Percentiles rank a stretch among this genome's conserved stretches.
Evolutionary conservation across 2,113 vertebrate genomes (phyloP).

Genomic region (Ictalurus punctatus): DNA sequence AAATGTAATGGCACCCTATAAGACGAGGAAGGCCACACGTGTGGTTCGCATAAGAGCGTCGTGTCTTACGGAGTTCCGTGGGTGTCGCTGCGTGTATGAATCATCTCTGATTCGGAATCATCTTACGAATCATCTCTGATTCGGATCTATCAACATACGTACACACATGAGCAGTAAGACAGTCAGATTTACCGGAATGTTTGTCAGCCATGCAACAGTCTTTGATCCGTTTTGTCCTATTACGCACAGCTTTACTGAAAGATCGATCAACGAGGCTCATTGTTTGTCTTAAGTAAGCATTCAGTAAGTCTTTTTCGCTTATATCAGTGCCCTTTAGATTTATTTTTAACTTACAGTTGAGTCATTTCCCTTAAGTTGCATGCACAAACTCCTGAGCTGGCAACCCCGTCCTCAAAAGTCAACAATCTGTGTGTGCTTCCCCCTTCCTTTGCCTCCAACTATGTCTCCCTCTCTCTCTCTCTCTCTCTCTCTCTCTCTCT

Average conservation of each 20-base stretch:
- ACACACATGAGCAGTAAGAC: background rate
- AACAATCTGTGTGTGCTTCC: constrained; percentile 31
- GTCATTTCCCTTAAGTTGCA: constrained; percentile 24
- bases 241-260: background rate
- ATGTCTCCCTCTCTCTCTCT: constrained; percentile 33
- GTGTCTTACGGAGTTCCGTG: background rate
- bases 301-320: background rate
- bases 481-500: constrained; percentile 31
- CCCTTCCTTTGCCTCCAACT: background rate
- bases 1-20: background rate
- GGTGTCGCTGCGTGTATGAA: background rate
- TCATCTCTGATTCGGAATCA: background rate
- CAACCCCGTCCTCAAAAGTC: constrained; percentile 39
- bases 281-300: constrained; percentile 35
- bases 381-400: constrained; percentile 24
- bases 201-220: background rate
- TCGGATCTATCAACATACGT: too few species aligned
- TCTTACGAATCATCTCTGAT: background rate
- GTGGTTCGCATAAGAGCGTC: background rate
- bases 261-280: background rate
- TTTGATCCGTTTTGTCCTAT: background rate
- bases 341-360: constrained; percentile 16
- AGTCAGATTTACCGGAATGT: background rate
- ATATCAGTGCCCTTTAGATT: background rate
- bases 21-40: background rate